Conservation (phyloP, 2,888 invertebrate species). For the Chloroclysta siterata region DNA sequence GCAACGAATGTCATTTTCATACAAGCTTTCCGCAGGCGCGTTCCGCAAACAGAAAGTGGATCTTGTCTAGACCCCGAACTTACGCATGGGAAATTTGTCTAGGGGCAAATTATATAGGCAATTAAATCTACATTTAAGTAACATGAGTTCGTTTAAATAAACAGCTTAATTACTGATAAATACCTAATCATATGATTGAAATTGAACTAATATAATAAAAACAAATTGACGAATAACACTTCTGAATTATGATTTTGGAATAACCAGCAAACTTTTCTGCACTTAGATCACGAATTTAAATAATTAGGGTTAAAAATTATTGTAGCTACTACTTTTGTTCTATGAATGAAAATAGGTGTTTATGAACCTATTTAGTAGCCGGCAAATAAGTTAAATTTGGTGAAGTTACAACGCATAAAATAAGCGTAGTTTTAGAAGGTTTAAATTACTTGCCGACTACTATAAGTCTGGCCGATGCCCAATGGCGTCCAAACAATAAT, state of each 20-base stretch:
- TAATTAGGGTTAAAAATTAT: not conserved
- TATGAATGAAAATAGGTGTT: too few species aligned
- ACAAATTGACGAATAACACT: constrained; percentile 1
- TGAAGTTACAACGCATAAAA: not conserved
- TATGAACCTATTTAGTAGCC: not conserved
- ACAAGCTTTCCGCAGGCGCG: too few species aligned
- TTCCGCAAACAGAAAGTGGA: too few species aligned
- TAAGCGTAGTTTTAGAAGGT: not conserved
- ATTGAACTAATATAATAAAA: constrained; percentile 40
- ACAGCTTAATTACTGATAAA: constrained; percentile 38
- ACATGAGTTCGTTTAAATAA: constrained; percentile 53
- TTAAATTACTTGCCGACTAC: not conserved
- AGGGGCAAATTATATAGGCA: constrained; percentile 36
- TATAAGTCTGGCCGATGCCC: not conserved
- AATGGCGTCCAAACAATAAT: not conserved
- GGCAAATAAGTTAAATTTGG: not conserved
- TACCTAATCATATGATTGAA: constrained; percentile 41
- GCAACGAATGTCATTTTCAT: too few species aligned
- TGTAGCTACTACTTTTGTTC: not conserved
- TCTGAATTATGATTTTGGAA: constrained; percentile 1
- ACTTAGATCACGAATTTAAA: not conserved
- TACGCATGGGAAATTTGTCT: constrained; percentile 9
- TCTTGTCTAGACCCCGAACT: too few species aligned
- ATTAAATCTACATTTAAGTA: constrained; percentile 67
- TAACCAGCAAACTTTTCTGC: not conserved